Evolutionary conservation across 2,113 vertebrate genomes (phyloP).

Genomic region (Mystacornis crossleyi): DNA sequence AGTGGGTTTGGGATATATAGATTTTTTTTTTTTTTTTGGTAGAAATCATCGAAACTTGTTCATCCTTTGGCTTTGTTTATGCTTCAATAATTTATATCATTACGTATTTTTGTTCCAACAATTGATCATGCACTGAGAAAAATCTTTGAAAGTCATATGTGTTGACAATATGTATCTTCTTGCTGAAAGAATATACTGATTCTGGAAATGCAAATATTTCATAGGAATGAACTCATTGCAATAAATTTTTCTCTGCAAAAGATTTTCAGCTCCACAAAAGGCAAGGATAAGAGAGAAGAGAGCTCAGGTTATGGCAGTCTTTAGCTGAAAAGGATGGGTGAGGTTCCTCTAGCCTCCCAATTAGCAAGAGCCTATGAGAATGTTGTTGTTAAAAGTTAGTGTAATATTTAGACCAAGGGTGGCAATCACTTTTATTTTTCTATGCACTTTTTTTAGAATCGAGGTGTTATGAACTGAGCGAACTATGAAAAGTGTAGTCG

Average conservation of each 20-base stretch:
- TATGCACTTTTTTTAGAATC: neutral
- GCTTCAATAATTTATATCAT: neutral
- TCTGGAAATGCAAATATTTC: neutral
- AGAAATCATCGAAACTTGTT: neutral
- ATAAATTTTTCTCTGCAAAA: neutral
- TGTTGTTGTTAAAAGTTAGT: neutral
- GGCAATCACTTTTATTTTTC: neutral
- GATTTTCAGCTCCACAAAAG: neutral
- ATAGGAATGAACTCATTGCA: neutral
- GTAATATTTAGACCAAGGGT: neutral
- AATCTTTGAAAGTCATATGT: neutral
- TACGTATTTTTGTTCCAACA: neutral
- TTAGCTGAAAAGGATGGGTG: neutral
- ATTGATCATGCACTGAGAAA: neutral
- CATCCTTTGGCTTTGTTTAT: neutral
- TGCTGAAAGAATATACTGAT: neutral
- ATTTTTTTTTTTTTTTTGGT: neutral
- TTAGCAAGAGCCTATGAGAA: neutral
- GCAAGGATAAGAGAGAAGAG: neutral
- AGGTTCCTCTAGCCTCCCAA: neutral
- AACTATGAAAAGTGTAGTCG: neutral
- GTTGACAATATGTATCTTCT: neutral
- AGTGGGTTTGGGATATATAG: rapidly evolving
- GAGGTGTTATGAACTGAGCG: neutral
- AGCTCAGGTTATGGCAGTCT: neutral